Conservation (phyloP, 1,140 invertebrate genomes). For the Lepidurus packardi region DNA sequence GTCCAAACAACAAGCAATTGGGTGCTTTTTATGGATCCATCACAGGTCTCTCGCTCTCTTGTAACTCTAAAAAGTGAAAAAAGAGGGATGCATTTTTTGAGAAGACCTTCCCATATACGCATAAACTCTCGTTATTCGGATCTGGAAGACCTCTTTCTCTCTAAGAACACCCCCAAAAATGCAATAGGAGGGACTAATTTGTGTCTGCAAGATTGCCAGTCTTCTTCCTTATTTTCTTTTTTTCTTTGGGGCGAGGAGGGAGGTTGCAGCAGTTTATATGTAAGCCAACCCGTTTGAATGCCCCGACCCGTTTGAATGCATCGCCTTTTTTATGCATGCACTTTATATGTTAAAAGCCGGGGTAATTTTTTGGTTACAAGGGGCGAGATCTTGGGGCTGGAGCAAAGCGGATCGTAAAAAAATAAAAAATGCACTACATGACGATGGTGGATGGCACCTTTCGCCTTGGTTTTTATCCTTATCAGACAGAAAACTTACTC, state of each 20-base stretch:
- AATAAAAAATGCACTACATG: not conserved
- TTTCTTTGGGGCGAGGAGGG: not conserved
- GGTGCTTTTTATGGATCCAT: not conserved
- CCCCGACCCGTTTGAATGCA: not conserved
- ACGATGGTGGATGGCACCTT: constrained; percentile 11
- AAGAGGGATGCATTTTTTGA: not conserved
- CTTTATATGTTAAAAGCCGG: not conserved
- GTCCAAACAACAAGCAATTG: constrained; percentile 19
- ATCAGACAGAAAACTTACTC: not conserved
- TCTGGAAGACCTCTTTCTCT: not conserved
- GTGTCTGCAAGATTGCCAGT: not conserved
- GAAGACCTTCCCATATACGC: not conserved
- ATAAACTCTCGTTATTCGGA: not conserved
- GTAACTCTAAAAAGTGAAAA: not conserved
- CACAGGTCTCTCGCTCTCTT: not conserved
- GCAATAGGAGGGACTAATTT: not conserved
- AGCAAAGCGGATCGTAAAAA: not conserved
- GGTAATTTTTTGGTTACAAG: constrained; percentile 12
- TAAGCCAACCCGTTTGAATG: not conserved
- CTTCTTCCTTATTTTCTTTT: not conserved
- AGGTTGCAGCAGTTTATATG: no score
- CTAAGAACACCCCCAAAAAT: not conserved
- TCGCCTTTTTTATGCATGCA: constrained; percentile 8
- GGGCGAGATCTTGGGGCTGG: not conserved
- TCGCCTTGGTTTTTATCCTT: constrained; percentile 10